These are phyloP conservation scores for Melinaea marsaeus DNA, from an alignment of 2,888 invertebrate species.

Conservation along the genomic window DNA sequence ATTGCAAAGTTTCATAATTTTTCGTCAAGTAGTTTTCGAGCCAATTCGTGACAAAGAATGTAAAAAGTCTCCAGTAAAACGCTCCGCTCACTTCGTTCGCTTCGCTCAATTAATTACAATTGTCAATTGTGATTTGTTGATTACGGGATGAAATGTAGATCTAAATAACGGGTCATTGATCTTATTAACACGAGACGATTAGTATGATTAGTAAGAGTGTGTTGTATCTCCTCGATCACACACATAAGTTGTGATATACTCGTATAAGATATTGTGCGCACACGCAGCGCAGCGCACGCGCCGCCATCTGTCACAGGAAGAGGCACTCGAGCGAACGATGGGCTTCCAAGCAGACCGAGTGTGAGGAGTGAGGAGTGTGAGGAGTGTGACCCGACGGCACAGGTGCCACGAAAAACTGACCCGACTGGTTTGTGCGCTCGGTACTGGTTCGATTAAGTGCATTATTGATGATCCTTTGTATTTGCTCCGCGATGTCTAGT, in stretches of 20 bases:
- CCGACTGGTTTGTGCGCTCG: conserved; percentile 25
- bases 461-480: conserved; percentile 17
- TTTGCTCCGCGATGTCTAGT: conserved; percentile 7
- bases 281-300: conserved; percentile 52
- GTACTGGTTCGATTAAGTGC: conserved; percentile 14
- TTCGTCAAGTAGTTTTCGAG: too few relatives aligned
- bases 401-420: conserved; percentile 36
- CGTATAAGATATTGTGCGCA: background rate
- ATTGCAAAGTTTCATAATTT: too few relatives aligned
- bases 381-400: conserved; percentile 23
- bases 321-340: conserved; percentile 66
- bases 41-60: too few relatives aligned
- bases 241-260: background rate
- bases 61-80: too few relatives aligned
- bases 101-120: too few relatives aligned
- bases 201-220: background rate
- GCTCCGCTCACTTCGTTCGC: too few relatives aligned
- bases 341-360: conserved; percentile 52
- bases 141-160: too few relatives aligned
- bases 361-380: conserved; percentile 21
- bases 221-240: too few relatives aligned
- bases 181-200: background rate
- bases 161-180: too few relatives aligned
- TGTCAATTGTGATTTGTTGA: too few relatives aligned
- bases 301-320: conserved; percentile 73